Base-by-base conservation (phyloP, 1,140 invertebrate species). In the Trachymyrmex cornetzi region DNA sequence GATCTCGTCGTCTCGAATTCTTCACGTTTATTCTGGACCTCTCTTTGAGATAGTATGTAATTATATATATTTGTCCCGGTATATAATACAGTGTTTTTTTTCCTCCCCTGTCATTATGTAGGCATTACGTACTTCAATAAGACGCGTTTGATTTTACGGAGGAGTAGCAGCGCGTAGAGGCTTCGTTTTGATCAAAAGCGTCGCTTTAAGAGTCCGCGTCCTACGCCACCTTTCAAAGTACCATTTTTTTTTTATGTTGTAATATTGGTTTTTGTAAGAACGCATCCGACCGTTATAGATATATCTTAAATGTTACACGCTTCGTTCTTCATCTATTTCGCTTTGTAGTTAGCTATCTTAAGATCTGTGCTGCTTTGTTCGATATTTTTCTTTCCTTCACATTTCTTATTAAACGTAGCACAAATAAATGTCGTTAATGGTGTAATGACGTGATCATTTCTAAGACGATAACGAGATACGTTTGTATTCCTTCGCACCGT, bases 211-310 rank as follows among this genome's bases (percentile, higher is more conserved):
- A 57, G 22, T 71, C 77, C 14, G 24, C n/a, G 50, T 71, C 24
- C 38, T 61, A 50, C 67, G 27, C 55, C 24, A 19, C 22, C 69
- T 59, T 75, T 48, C 11, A 84, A 63, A 34, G 44, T 61, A 48
- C 57, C 55, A 48, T 75, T 84, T 48, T 74, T 61, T 44, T 74
- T 16, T 38, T 34, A 22, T 19, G 44, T 69, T 53, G 27, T 34
- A 14, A 63, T 84, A 84, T 84, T 84, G 80, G 24, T 57, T 84
- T 67, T 50, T 69, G 55, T 61, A 24, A 61, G 57, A 74, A 75
- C 34, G 66, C 64, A 61, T 19, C 55, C 55, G 24, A 59, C 24
- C 38, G n/a, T 75, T 75, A 75, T 34, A 84, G 19, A 61, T 61
- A 57, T 75, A 30, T 61, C 38, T 74, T 74, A 61, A 82, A 57